Evolutionary conservation across 2,797 vertebrate genomes (phyloP).

Genomic region (Denticeps clupeoides): DNA sequence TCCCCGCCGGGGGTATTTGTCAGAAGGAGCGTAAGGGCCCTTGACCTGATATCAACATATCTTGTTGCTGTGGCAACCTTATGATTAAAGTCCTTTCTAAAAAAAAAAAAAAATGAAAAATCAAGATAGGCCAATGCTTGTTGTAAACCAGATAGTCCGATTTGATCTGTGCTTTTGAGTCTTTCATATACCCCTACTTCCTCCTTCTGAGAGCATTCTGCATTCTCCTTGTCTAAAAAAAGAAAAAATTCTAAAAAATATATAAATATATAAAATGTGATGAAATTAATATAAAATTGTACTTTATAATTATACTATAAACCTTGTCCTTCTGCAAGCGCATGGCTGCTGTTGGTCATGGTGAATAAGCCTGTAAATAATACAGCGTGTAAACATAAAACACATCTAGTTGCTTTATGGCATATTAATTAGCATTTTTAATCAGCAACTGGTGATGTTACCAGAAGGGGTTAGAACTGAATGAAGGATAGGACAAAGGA

Average conservation of each 20-base stretch:
- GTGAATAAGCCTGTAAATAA: slow-evolving; percentile 69
- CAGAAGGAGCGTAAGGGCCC: slow-evolving; percentile 14
- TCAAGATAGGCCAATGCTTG: slow-evolving; percentile 9
- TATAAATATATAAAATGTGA: no score
- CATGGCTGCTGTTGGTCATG: slow-evolving; percentile 47
- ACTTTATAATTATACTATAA: no score
- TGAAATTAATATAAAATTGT: no score
- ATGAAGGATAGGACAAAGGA: slow-evolving; percentile 70
- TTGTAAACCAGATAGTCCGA: neutral
- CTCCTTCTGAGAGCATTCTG: no score
- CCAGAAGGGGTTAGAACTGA: slow-evolving; percentile 71
- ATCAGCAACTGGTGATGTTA: slow-evolving; percentile 77
- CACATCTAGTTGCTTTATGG: slow-evolving; percentile 65
- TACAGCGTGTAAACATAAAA: slow-evolving; percentile 79
- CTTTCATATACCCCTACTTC: neutral
- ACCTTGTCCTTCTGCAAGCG: neutral
- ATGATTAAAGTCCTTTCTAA: slow-evolving; percentile 22
- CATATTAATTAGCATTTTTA: slow-evolving; percentile 82
- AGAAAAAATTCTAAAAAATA: slow-evolving; percentile 1
- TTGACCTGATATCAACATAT: slow-evolving; percentile 23
- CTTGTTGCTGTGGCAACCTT: slow-evolving; percentile 13
- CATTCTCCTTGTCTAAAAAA: no score
- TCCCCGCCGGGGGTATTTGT: slow-evolving; percentile 13
- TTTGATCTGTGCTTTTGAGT: slow-evolving; percentile 4
- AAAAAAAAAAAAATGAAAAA: slow-evolving; percentile 3